phyloP scores from a whole-genome alignment of 2,113 vertebrate species.

The Capreolus pygargus region DNA sequence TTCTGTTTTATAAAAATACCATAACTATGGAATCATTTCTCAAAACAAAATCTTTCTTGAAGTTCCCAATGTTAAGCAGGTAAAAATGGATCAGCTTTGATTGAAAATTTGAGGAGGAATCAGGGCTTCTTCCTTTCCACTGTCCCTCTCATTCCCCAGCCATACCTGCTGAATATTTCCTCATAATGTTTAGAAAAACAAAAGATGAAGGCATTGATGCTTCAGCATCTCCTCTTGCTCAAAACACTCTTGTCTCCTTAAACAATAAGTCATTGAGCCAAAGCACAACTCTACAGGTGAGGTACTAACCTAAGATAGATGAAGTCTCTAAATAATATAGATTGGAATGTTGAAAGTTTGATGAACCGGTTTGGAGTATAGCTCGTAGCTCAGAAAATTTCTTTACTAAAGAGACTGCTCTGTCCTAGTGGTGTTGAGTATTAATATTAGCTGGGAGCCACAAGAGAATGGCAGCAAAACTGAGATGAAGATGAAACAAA shows the following conservation, averaged over 20 bases:
- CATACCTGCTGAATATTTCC: not conserved
- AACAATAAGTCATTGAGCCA: not conserved
- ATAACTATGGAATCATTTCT: not conserved
- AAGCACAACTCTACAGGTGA: not conserved
- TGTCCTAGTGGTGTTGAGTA: accelerated
- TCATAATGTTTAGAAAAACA: not conserved
- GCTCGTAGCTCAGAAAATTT: not conserved
- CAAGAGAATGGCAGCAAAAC: not conserved
- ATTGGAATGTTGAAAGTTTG: not conserved
- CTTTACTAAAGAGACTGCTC: not conserved
- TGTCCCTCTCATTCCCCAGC: not conserved
- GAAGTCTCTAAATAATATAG: not conserved
- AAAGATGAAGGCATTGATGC: not conserved
- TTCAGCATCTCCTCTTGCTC: not conserved
- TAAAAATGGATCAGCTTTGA: not conserved
- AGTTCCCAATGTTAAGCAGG: not conserved
- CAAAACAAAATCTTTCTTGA: not conserved
- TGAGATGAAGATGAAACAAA: not conserved
- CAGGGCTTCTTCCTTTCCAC: not conserved
- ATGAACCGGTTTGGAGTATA: not conserved
- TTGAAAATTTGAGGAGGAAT: not conserved
- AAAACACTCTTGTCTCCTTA: not conserved
- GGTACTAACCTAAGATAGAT: not conserved
- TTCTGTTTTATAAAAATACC: not conserved
- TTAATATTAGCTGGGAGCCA: not conserved